Evolutionary conservation across 2,888 invertebrate genomes (phyloP).

Genomic region (Glomeris marginata): DNA sequence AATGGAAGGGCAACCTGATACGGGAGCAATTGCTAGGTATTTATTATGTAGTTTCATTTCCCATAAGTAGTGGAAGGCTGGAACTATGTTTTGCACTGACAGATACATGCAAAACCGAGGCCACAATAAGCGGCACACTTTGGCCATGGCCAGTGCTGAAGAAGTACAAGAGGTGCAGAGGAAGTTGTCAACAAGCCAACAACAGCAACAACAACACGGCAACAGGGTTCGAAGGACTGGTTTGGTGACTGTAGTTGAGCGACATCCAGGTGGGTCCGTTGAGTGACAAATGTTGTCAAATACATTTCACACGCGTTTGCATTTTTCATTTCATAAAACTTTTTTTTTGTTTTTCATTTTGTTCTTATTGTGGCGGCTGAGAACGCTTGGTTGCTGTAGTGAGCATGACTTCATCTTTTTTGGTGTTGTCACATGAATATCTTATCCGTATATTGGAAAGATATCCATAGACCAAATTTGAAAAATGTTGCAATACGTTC

Average conservation of each 20-base stretch:
- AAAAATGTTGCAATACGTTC: too few relatives aligned
- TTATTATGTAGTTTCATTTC: not conserved
- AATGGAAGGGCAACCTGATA: conserved; percentile 37
- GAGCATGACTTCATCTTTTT: too few relatives aligned
- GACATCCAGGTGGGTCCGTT: conserved; percentile 17
- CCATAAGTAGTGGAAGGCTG: too few relatives aligned
- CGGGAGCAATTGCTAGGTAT: conserved; percentile 37
- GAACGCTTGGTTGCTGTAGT: too few relatives aligned
- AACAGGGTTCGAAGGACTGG: conserved; percentile 60
- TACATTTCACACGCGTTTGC: too few relatives aligned
- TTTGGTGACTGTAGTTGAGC: conserved; percentile 66
- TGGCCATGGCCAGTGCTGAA: conserved; percentile 50
- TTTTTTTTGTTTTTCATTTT: too few relatives aligned
- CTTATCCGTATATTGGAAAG: too few relatives aligned
- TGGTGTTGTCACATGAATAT: too few relatives aligned
- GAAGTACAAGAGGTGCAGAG: conserved; percentile 40
- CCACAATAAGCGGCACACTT: conserved; percentile 58
- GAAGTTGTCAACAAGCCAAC: conserved; percentile 23
- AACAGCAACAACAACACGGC: conserved; percentile 30
- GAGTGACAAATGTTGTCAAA: not conserved
- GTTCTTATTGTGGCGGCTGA: too few relatives aligned
- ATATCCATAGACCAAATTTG: too few relatives aligned
- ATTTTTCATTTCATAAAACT: too few relatives aligned
- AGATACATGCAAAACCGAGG: conserved; percentile 67
- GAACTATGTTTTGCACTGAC: conserved; percentile 16